Conservation (phyloP, 2,888 invertebrate species). For the Amaurobius ferox region DNA sequence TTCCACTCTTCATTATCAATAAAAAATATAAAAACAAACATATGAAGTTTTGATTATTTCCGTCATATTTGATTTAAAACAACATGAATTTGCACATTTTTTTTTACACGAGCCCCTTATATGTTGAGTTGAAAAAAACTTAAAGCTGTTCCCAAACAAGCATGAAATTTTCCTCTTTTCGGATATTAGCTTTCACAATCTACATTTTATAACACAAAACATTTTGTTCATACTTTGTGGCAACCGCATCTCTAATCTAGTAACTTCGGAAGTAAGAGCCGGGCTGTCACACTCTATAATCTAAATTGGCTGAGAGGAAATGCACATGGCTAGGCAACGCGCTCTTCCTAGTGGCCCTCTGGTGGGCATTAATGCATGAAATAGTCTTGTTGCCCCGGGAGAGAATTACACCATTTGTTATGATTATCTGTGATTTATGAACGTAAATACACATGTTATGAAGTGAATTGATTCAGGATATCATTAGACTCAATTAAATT, state of each 20-base stretch:
- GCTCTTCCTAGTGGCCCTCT: slow-evolving; percentile 1
- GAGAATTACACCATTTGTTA: slow-evolving; percentile 18
- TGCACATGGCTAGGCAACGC: neutral
- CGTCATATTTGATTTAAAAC: too few relatives aligned
- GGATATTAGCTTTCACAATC: neutral
- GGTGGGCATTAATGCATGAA: slow-evolving; percentile 2
- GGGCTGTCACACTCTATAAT: neutral
- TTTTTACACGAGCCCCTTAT: too few relatives aligned
- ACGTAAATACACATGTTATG: slow-evolving; percentile 13
- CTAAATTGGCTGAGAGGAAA: slow-evolving; percentile 8
- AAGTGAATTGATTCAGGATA: slow-evolving; percentile 2
- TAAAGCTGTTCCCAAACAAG: neutral
- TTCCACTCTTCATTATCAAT: too few relatives aligned
- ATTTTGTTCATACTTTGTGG: neutral
- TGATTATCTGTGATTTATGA: slow-evolving; percentile 9
- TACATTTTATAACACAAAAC: neutral
- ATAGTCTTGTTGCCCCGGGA: slow-evolving; percentile 5
- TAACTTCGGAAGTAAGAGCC: slow-evolving; percentile 3
- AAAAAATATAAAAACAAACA: too few relatives aligned
- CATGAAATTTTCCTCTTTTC: neutral
- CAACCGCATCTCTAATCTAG: neutral
- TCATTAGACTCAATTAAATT: slow-evolving; percentile 3
- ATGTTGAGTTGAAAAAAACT: too few relatives aligned
- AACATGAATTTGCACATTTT: too few relatives aligned
- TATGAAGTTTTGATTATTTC: too few relatives aligned